Evolutionary conservation across 2,113 vertebrate species (phyloP).

Genomic region (Dicrurus megarhynchus): DNA sequence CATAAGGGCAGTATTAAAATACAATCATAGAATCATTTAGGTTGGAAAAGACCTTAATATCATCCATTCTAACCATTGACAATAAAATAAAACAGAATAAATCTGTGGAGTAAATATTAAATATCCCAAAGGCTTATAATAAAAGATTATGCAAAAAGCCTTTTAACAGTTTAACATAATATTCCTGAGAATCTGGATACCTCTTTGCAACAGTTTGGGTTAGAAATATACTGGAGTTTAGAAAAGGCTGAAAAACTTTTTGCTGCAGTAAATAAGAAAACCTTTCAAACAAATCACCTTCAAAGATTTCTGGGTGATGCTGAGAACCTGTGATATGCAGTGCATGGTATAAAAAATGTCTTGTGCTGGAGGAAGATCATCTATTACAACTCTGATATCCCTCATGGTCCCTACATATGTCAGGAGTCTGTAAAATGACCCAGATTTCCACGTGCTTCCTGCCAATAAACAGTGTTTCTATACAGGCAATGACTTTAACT

Average conservation of each 20-base stretch:
- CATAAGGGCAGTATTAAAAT: neutral
- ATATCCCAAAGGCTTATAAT: neutral
- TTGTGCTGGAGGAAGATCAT: neutral
- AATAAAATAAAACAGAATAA: neutral
- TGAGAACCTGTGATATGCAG: neutral
- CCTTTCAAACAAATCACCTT: neutral
- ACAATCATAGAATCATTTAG: neutral
- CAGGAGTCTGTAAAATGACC: neutral
- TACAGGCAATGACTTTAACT: neutral
- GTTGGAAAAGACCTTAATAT: neutral
- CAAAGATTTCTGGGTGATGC: neutral
- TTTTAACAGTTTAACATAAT: neutral
- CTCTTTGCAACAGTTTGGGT: neutral
- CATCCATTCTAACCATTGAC: neutral
- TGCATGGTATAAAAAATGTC: neutral
- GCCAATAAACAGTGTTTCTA: neutral
- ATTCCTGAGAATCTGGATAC: neutral
- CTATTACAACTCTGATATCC: neutral
- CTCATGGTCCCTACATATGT: neutral
- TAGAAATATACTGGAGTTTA: neutral
- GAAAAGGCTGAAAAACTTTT: neutral
- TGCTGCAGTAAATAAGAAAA: neutral
- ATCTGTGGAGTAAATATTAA: neutral
- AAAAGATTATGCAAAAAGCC: neutral
- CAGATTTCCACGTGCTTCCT: neutral